Evolutionary conservation across 2,888 invertebrate species (phyloP), one percentile per base, ranked within the genome.

Genomic region (Sycophila texana): DNA sequence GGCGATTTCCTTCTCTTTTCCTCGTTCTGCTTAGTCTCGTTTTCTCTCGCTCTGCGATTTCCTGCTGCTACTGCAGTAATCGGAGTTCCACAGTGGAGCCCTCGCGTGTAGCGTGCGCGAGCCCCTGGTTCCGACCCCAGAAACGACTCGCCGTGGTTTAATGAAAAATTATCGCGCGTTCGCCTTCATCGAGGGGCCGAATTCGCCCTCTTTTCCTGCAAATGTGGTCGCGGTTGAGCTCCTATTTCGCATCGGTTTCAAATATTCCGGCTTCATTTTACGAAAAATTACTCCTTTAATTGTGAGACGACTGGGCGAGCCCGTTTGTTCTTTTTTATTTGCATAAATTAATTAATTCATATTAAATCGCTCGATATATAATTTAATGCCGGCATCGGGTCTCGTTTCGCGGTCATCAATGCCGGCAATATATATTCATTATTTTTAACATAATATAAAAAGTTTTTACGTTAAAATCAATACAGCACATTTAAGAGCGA

Each of bases 161-260:
- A 70, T 76, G 76, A 76, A 76, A 76, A 76, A 76, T 76, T 76
- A 76, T 76, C 61, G 76, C 47, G 14, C 76, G 49, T 63, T 70
- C 76, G 26, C 26, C 57, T 30, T 76, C 76, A 57, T 70, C 58
- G 58, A 47, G 18, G 4, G 16, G 14, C 53, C 47, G 57, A 70
- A 68, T 75, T 60, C 30, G 60, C 66, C 51, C 58, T 49, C 51
- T 61, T 74, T 55, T 74, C 55, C 16, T 22, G 55, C 20, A 4
- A 73, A 63, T 65, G 55, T 22, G 65, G 55, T 63, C 47, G 18
- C 4, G 13, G 4, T 12, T 26, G 49, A 14, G n/a, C 16, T 63
- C 39, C 53, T 61, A n/a, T 26, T 30, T 16, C 51, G 73, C 60
- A 65, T 73, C 63, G 73, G 65, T 74, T 74, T 74, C n/a, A 47